Evolutionary conservation across 2,797 vertebrate genomes (phyloP).

Genomic region (Bradypus variegatus): DNA sequence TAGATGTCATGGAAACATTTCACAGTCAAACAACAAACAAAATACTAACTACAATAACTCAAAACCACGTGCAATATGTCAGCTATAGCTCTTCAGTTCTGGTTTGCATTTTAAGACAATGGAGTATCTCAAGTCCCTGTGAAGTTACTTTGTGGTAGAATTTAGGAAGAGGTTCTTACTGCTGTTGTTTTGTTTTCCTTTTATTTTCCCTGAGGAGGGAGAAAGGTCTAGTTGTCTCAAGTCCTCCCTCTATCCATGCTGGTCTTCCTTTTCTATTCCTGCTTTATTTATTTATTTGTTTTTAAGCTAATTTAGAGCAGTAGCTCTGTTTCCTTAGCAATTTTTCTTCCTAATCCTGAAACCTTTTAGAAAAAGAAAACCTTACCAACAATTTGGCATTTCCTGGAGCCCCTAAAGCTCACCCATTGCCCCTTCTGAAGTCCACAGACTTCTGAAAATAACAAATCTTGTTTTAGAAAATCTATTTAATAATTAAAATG

Average conservation of each 20-base stretch:
- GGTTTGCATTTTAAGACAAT: slow-evolving; percentile 1
- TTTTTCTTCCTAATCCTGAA: not conserved
- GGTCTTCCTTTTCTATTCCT: not conserved
- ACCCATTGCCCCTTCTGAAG: not conserved
- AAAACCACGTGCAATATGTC: not conserved
- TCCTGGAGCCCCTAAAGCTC: not conserved
- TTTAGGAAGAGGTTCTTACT: not conserved
- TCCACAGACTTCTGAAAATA: not conserved
- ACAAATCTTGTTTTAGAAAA: not conserved
- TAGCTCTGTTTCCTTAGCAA: not conserved
- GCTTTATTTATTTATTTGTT: not conserved
- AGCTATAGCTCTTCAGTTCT: not conserved
- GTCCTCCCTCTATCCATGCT: not conserved
- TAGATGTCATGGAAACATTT: not conserved
- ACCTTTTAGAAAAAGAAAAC: not conserved
- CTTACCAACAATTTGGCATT: not conserved
- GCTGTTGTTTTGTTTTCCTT: not conserved
- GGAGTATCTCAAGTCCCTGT: not conserved
- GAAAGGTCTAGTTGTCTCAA: not conserved
- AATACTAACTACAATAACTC: not conserved
- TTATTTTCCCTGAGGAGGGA: not conserved
- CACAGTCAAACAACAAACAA: not conserved
- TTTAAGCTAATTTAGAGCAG: not conserved
- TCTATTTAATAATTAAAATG: not conserved
- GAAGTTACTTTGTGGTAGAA: not conserved